Evolutionary conservation across 2,888 invertebrate species (phyloP).

Genomic region (Hydropsyche betteni): DNA sequence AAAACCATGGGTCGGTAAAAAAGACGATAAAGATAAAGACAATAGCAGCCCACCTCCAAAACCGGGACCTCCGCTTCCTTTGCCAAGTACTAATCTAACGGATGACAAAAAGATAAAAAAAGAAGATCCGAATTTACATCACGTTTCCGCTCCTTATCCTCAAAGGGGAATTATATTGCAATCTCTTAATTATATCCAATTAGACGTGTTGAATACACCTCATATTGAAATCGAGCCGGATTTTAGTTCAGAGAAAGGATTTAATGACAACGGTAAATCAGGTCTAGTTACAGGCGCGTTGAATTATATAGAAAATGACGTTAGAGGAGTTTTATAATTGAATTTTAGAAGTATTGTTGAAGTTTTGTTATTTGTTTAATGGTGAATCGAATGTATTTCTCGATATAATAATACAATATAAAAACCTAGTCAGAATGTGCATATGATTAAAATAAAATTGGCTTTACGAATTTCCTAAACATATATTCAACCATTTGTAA

Average conservation of each 20-base stretch:
- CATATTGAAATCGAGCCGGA: not conserved
- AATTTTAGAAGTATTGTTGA: too few relatives aligned
- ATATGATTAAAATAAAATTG: too few relatives aligned
- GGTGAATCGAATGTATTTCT: too few relatives aligned
- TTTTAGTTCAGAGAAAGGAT: not conserved
- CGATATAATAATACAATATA: too few relatives aligned
- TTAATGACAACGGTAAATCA: slow-evolving; percentile 52
- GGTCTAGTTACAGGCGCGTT: slow-evolving; percentile 60
- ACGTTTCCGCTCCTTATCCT: slow-evolving; percentile 58
- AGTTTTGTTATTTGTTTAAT: too few relatives aligned
- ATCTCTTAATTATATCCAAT: slow-evolving; percentile 64
- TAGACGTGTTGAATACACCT: slow-evolving; percentile 58
- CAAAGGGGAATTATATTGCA: slow-evolving; percentile 62
- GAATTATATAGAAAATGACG: slow-evolving; percentile 62
- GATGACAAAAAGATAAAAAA: not conserved
- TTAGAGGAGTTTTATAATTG: slow-evolving; percentile 61
- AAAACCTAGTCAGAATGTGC: too few relatives aligned
- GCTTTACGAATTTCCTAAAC: not conserved
- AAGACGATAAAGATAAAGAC: slow-evolving; percentile 39
- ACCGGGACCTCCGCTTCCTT: slow-evolving; percentile 49
- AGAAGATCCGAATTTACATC: slow-evolving; percentile 4
- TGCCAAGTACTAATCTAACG: not conserved
- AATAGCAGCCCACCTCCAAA: slow-evolving; percentile 51
- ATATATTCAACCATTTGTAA: not conserved
- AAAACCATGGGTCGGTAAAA: slow-evolving; percentile 55